Conservation (phyloP, 2,888 invertebrate species). For the Ditula angustiorana region DNA sequence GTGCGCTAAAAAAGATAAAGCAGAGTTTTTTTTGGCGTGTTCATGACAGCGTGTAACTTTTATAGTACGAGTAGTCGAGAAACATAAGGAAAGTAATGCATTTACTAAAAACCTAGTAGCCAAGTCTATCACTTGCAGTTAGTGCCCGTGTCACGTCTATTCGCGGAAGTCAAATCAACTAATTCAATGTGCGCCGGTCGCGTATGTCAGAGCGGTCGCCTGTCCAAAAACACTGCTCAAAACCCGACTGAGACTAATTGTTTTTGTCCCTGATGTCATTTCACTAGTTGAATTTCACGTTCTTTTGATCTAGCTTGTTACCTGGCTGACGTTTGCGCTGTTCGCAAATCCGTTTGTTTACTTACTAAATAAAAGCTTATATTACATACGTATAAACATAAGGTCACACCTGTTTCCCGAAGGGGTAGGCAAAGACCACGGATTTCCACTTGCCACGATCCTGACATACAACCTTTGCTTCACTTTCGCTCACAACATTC, state of each 20-base stretch:
- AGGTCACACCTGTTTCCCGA: too few relatives aligned
- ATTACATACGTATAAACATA: too few relatives aligned
- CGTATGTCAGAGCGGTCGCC: constrained; percentile 30
- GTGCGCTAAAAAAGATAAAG: too few relatives aligned
- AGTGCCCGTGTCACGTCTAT: constrained; percentile 4
- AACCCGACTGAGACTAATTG: constrained; percentile 34
- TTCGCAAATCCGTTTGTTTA: not conserved
- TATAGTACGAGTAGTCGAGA: too few relatives aligned
- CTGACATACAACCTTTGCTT: too few relatives aligned
- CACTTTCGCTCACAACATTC: too few relatives aligned
- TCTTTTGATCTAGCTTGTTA: constrained; percentile 27
- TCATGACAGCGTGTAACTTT: too few relatives aligned
- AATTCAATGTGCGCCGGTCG: constrained; percentile 22
- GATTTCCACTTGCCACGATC: too few relatives aligned
- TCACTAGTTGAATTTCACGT: constrained; percentile 23
- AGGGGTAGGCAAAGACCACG: too few relatives aligned
- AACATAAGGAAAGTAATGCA: too few relatives aligned
- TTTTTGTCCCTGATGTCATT: constrained; percentile 33
- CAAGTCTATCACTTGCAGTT: constrained; percentile 21
- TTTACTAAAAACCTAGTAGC: too few relatives aligned
- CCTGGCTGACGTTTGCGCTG: constrained; percentile 13
- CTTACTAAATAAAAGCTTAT: not conserved
- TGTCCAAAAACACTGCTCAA: constrained; percentile 33
- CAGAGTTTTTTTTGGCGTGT: too few relatives aligned
- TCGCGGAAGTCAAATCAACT: constrained; percentile 32